phyloP scores from a whole-genome alignment of 2,888 invertebrate genomes.

The Oxystoma pomonae region DNA sequence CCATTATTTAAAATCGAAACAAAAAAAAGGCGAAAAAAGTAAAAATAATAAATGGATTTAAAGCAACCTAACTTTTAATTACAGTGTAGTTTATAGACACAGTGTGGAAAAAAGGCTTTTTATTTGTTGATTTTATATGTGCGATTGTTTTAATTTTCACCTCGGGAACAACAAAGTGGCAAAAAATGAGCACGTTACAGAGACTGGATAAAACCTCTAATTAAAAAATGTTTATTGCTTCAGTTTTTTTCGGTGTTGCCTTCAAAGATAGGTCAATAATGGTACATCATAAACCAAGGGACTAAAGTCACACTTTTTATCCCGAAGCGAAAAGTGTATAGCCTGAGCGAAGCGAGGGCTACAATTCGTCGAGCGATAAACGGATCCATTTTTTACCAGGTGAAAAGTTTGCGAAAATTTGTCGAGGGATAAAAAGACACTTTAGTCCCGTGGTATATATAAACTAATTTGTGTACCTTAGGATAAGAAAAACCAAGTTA shows the following conservation, averaged over 20 bases:
- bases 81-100: not conserved
- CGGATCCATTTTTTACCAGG: too few species aligned
- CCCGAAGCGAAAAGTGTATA: too few species aligned
- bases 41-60: not conserved
- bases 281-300: too few species aligned
- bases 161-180: not conserved
- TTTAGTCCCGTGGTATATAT: too few species aligned
- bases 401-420: too few species aligned
- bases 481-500: too few species aligned
- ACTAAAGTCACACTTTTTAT: too few species aligned
- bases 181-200: not conserved
- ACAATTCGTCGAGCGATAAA: too few species aligned
- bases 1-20: too few species aligned
- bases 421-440: too few species aligned
- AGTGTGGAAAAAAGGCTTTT: not conserved
- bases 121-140: not conserved
- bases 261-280: not conserved
- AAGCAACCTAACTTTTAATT: not conserved
- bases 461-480: too few species aligned
- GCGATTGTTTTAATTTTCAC: not conserved
- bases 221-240: not conserved
- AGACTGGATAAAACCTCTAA: not conserved
- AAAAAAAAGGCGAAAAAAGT: not conserved
- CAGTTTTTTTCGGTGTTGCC: not conserved
- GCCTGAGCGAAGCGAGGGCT: too few species aligned